These are phyloP conservation scores for Blera fallax DNA, from an alignment of 2,888 invertebrate genomes.

Conservation along the genomic window DNA sequence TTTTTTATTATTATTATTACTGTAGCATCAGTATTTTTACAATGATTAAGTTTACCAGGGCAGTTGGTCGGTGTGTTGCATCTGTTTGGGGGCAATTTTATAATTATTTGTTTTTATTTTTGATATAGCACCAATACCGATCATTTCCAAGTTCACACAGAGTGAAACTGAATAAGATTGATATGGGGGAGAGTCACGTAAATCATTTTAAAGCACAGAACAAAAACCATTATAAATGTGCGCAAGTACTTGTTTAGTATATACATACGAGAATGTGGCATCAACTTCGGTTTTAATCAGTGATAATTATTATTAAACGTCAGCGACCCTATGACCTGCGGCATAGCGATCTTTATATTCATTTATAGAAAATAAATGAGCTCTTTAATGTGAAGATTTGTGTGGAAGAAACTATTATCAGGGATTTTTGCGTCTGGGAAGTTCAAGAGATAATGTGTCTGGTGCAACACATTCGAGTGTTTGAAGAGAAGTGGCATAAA, in stretches of 20 bases:
- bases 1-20: neutral
- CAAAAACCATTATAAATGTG: slow-evolving; percentile 38
- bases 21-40: slow-evolving; percentile 16
- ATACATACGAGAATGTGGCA: slow-evolving; percentile 5
- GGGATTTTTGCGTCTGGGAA: slow-evolving; percentile 3
- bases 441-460: slow-evolving; percentile 36
- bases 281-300: slow-evolving; percentile 75
- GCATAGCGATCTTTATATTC: slow-evolving; percentile 42
- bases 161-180: slow-evolving; percentile 47
- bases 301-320: slow-evolving; percentile 80
- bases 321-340: slow-evolving; percentile 78
- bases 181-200: slow-evolving; percentile 26
- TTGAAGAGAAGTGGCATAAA: neutral
- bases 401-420: slow-evolving; percentile 61
- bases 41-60: slow-evolving; percentile 6
- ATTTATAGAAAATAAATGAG: slow-evolving; percentile 58
- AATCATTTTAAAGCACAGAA: slow-evolving; percentile 40
- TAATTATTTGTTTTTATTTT: neutral
- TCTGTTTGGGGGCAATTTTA: slow-evolving; percentile 32
- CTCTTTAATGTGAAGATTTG: slow-evolving; percentile 56
- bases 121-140: neutral
- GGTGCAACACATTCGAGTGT: neutral
- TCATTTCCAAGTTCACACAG: slow-evolving; percentile 47
- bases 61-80: slow-evolving; percentile 1
- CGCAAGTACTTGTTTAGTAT: slow-evolving; percentile 27